phyloP scores from a whole-genome alignment of 2,797 vertebrate species.

The Erethizon dorsatum region DNA sequence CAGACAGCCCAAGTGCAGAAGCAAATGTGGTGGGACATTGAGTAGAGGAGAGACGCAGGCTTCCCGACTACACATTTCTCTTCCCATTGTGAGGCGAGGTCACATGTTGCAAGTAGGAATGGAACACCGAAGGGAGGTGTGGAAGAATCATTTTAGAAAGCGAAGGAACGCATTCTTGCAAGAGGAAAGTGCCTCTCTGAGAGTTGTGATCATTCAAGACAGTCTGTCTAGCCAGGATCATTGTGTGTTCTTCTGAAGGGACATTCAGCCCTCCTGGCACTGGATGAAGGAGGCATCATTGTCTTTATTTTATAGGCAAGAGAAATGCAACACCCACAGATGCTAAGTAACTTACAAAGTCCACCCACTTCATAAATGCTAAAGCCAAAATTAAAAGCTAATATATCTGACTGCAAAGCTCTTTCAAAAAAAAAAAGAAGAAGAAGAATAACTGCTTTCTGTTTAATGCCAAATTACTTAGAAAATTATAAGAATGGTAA shows the following conservation, averaged over 20 bases:
- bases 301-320: neutral
- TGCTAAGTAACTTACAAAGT: neutral
- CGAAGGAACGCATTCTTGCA: neutral
- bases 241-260: neutral
- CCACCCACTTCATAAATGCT: neutral
- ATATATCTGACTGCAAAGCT: neutral
- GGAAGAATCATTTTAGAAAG: neutral
- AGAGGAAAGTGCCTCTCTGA: neutral
- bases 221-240: neutral
- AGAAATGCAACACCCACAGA: neutral
- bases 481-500: neutral
- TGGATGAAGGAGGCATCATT: neutral
- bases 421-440: neutral
- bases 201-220: neutral
- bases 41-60: rapidly evolving
- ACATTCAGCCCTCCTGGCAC: rapidly evolving
- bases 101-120: neutral
- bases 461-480: neutral
- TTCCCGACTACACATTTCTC: neutral
- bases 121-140: neutral
- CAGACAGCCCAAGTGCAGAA: neutral
- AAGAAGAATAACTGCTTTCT: neutral
- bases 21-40: rapidly evolving
- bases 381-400: conserved; percentile 18
- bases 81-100: neutral